Evolutionary conservation across 2,113 vertebrate species (phyloP).

Genomic region (Leptodactylus fuscus): DNA sequence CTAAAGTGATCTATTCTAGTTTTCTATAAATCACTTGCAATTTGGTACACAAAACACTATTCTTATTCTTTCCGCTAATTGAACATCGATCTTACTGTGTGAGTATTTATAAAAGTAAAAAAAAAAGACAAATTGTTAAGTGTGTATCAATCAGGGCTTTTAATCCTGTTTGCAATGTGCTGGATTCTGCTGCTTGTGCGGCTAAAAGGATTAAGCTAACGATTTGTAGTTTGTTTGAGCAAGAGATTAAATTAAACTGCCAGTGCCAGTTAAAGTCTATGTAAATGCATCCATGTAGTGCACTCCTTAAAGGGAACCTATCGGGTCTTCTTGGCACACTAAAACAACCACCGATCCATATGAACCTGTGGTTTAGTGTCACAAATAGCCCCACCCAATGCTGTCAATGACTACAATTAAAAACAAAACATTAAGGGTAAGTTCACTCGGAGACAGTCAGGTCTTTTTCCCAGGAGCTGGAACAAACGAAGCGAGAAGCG

Average conservation of each 20-base stretch:
- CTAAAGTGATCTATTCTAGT: not conserved
- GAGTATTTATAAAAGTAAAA: not conserved
- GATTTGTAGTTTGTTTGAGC: constrained; percentile 40
- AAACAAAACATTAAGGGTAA: too few relatives aligned
- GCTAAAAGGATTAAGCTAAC: constrained; percentile 44
- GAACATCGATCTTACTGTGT: constrained; percentile 19
- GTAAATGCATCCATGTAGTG: constrained; percentile 1
- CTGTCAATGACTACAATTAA: too few relatives aligned
- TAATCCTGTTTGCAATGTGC: constrained; percentile 40
- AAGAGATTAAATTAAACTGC: constrained; percentile 36
- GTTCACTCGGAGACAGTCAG: too few relatives aligned
- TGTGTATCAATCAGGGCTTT: constrained; percentile 41
- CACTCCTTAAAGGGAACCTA: too few relatives aligned
- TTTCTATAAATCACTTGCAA: not conserved
- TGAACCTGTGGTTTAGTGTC: too few relatives aligned
- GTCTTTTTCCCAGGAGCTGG: too few relatives aligned
- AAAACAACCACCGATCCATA: too few relatives aligned
- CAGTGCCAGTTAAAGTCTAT: constrained; percentile 9
- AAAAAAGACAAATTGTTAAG: constrained; percentile 30
- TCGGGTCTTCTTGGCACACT: too few relatives aligned
- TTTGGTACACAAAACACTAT: not conserved
- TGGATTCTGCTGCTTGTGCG: constrained; percentile 23
- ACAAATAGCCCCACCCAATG: too few relatives aligned
- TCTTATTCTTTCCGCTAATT: not conserved
- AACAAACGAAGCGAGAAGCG: too few relatives aligned